Evolutionary conservation across 2,113 vertebrate species (phyloP), one percentile per base, ranked within the genome.

Genomic region (Pluvianellus socialis): DNA sequence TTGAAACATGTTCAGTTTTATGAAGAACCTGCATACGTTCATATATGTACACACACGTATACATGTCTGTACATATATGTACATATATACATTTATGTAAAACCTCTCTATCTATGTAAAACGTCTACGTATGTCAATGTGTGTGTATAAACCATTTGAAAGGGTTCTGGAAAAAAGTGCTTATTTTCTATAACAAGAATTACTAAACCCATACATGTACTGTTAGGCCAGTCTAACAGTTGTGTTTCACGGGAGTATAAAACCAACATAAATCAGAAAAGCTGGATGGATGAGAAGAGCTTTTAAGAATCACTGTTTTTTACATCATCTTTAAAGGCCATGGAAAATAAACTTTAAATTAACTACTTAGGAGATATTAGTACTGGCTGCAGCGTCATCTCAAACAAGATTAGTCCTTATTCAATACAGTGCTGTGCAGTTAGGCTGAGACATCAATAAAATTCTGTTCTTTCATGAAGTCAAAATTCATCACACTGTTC

Each of bases 341-440:
- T 9, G 16, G 84, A 91, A 91, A 97, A 88, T 26, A 24, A 95
- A 50, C 70, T 91, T 72, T 76, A 85, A 44, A 76, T 61, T 30
- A 85, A 53, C 85, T 96, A 3, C 55, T 85, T 42, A 87, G 55
- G 28, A 86, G 68, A 90, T 72, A 53, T 2, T 65, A 63, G 82
- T 94, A 89, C 91, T 92, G 91, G 95, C 84, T 88, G 62, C 59
- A 79, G 89, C 40, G 89, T 90, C 67, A 55, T 82, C 58, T 79
- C 74, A 88, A 82, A 87, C n/a, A 79, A 88, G 62, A 42, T 93
- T 82, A 95, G 74, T 94, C 77, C 63, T 85, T 77, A 88, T 12
- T 28, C 63, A 76, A 17, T 18, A 47, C 0, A 88, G 73, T 33
- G 86, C 91, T 87, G 65, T 75, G 75, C 92, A 90, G 71, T 76